Base-by-base conservation (phyloP, 2,113 vertebrate species). In the Zosterops lateralis region DNA sequence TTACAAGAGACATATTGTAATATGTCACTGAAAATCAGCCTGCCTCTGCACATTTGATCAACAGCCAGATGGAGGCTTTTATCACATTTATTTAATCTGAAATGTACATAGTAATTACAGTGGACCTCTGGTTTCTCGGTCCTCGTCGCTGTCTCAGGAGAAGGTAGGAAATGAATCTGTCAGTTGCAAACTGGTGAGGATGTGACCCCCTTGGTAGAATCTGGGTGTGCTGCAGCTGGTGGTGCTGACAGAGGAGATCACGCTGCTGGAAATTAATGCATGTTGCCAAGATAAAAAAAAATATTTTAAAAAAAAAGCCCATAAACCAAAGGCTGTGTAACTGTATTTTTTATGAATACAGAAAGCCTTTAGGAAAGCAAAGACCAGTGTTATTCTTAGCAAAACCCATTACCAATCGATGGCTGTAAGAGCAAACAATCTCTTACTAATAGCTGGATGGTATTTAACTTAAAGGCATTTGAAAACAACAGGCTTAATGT, bases 71-170 rank as follows among this genome's bases (percentile, higher is more conserved):
- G 97, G 97, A 98, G 95, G 95, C 97, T 98, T 98, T 98, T 97
- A 98, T 98, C 98, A 96, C 97, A 95, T 98, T 98, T 98, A 98
- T 98, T 98, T 98, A 98, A 97, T 98, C 97, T 98, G 97, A 98
- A 98, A 98, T 97, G 97, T 96, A 97, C 97, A 97, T 97, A 96
- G 95, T 98, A 97, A 98, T 98, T 98, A 98, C 95, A 95, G 90
- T 96, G 97, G 97, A 98, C 98, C 96, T 98, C 97, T 98, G 97
- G 95, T 97, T 97, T 91, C 91, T 84, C 80, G 82, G 94, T 79
- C 91, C 92, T 94, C 91, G n/a, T 90, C 68, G 71, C 83, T 94
- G 92, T 97, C 97, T 97, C 97, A 62, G 84, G 97, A 98, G 97
- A 97, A 98, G 94, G 93, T 86, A 95, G 92, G 87, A 97, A 98